Conservation (phyloP, 2,797 vertebrate genomes). For the Lates japonicus region DNA sequence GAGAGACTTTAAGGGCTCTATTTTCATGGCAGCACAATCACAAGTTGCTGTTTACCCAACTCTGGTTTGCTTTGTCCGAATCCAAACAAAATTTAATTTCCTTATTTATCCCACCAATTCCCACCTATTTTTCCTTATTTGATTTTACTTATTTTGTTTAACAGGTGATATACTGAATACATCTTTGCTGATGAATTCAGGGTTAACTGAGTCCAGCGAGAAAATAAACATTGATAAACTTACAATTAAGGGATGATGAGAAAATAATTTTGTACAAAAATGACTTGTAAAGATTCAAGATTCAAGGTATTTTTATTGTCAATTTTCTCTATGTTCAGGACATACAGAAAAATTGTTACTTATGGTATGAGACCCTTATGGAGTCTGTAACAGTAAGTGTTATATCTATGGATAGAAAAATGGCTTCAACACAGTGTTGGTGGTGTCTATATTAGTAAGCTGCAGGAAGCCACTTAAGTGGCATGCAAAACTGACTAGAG, state of each 20-base stretch:
- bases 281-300: not conserved
- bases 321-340: too few relatives aligned
- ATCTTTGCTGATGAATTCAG: not conserved
- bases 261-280: constrained; percentile 1
- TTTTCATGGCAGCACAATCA: not conserved
- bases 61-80: too few relatives aligned
- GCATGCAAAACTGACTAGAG: constrained; percentile 63
- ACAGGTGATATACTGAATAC: not conserved
- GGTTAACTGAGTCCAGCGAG: not conserved
- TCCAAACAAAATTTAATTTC: not conserved
- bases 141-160: too few relatives aligned
- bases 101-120: not conserved
- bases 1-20: not conserved
- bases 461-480: constrained; percentile 57
- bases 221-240: not conserved
- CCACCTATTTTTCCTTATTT: fast-evolving
- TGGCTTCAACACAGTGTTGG: constrained; percentile 10
- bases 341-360: too few relatives aligned
- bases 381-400: not conserved
- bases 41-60: too few relatives aligned
- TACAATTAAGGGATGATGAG: not conserved
- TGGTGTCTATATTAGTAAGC: constrained; percentile 39
- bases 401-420: constrained; percentile 1
- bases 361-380: too few relatives aligned
- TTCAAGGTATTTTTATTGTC: too few relatives aligned